A percentile compares a stretch with the other conserved stretches of the same genome.
These are phyloP conservation scores for Watersipora subatra DNA, from an alignment of 1,140 invertebrate species.

Conservation along the genomic window DNA sequence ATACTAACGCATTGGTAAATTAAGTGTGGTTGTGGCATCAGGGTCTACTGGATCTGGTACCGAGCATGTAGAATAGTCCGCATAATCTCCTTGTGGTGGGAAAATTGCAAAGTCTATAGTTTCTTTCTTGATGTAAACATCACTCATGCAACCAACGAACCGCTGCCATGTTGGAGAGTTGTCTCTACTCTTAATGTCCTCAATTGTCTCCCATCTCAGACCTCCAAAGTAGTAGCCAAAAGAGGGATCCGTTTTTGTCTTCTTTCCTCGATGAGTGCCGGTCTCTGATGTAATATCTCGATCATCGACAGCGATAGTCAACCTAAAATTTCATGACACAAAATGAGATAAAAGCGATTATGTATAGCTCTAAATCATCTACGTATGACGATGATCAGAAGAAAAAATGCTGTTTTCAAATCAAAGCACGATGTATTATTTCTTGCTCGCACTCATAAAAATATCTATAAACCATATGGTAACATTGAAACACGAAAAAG, in stretches of 20 bases:
- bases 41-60: not conserved
- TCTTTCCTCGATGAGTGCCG: not conserved
- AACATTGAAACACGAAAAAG: no score
- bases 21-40: not conserved
- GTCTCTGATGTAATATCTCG: not conserved
- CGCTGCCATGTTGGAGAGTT: not conserved
- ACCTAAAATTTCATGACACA: not conserved
- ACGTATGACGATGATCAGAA: no score
- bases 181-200: not conserved
- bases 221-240: not conserved
- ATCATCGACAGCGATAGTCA: not conserved
- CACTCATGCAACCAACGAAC: not conserved
- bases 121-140: not conserved
- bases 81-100: not conserved
- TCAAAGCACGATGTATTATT: no score
- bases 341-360: no score
- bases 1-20: no score
- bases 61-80: not conserved
- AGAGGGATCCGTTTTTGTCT: not conserved
- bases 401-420: no score
- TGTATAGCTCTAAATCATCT: no score
- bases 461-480: no score
- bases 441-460: no score
- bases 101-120: not conserved
- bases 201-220: not conserved